A percentile compares a stretch with the other conserved stretches of the same genome.
These are phyloP conservation scores for Melanostigma gelatinosum DNA, from an alignment of 2,113 vertebrate species.

Conservation along the genomic window DNA sequence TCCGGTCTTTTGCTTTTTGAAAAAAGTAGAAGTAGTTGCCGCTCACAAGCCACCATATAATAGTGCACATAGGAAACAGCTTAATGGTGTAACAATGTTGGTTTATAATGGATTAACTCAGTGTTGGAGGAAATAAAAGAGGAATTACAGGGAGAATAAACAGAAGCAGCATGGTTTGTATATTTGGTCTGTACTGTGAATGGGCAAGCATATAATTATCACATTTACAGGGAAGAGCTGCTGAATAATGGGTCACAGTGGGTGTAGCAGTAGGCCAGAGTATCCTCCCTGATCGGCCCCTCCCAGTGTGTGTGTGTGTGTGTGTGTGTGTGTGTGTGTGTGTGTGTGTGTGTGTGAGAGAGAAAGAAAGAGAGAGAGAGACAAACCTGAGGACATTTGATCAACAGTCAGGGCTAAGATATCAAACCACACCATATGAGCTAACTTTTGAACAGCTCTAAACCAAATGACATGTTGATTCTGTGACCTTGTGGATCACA, in stretches of 20 bases:
- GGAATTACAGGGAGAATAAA: conserved; percentile 72
- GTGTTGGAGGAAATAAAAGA: conserved; percentile 72
- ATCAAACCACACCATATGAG: conserved; percentile 14
- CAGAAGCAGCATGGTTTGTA: conserved; percentile 76
- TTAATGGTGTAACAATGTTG: conserved; percentile 53
- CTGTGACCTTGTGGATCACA: neutral
- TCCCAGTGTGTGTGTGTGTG: conserved; percentile 38
- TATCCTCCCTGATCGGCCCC: conserved; percentile 57
- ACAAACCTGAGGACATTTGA: conserved; percentile 33
- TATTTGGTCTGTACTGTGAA: conserved; percentile 75
- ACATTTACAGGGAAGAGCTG: conserved; percentile 84
- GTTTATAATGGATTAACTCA: conserved; percentile 65
- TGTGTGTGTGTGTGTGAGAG: neutral
- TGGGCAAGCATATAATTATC: conserved; percentile 84
- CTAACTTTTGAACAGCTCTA: conserved; percentile 17
- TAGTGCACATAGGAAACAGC: conserved; percentile 36
- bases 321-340: neutral
- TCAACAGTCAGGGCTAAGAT: neutral
- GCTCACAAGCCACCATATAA: conserved; percentile 29
- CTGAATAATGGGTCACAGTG: conserved; percentile 78
- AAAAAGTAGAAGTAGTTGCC: neutral
- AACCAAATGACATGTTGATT: conserved; percentile 3
- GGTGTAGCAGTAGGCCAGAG: conserved; percentile 57
- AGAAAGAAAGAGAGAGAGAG: conserved; percentile 18
- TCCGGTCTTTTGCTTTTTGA: neutral